Conservation (phyloP, 2,888 invertebrate species). For the Drosophila meridiana region DNA sequence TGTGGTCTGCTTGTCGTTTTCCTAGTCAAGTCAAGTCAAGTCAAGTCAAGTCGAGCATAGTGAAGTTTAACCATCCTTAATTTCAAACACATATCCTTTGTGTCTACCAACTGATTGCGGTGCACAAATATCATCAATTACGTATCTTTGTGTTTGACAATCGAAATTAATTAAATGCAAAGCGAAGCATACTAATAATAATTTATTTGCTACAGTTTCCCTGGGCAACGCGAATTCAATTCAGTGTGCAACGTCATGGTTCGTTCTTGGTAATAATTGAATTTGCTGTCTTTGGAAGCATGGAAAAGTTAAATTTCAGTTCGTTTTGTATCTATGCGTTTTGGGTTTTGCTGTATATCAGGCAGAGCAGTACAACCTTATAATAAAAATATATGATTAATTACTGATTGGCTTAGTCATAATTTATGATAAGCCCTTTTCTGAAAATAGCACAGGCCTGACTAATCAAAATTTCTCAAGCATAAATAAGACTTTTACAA, state of each 20-base stretch:
- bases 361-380: not conserved
- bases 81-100: slow-evolving; percentile 29
- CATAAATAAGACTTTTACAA: not conserved
- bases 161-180: slow-evolving; percentile 46
- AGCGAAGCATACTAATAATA: slow-evolving; percentile 14
- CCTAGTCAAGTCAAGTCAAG: slow-evolving; percentile 18
- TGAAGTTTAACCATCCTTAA: slow-evolving; percentile 1
- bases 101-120: slow-evolving; percentile 19
- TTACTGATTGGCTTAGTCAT: slow-evolving; percentile 16
- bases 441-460: slow-evolving; percentile 3
- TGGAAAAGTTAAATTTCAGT: not conserved
- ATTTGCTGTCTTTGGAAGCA: slow-evolving; percentile 19
- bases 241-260: slow-evolving; percentile 44
- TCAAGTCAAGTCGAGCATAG: slow-evolving; percentile 3
- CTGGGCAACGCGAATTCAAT: slow-evolving; percentile 35
- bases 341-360: not conserved
- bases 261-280: slow-evolving; percentile 25
- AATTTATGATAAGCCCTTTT: slow-evolving; percentile 11
- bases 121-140: slow-evolving; percentile 19
- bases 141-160: slow-evolving; percentile 25
- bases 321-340: not conserved
- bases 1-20: slow-evolving; percentile 31
- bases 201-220: slow-evolving; percentile 56
- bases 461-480: slow-evolving; percentile 2
- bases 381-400: slow-evolving; percentile 25